Percentiles rank a stretch among this genome's conserved stretches.
phyloP scores from a whole-genome alignment of 2,888 invertebrate species.

The Miltochrista miniata region DNA sequence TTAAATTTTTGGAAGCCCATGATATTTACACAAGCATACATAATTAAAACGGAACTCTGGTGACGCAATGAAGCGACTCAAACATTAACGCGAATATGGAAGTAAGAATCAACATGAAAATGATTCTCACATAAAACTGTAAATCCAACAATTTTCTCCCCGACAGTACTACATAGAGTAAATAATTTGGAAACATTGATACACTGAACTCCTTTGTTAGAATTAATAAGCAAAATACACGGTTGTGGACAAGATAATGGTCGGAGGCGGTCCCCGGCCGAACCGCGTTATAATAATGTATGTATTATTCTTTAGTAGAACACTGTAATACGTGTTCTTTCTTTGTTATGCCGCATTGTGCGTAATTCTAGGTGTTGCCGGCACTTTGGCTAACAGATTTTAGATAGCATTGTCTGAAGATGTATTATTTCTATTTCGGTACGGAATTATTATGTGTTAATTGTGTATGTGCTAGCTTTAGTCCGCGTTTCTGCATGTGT shows the following conservation, averaged over 20 bases:
- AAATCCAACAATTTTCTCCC: not conserved
- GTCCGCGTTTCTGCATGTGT: no score
- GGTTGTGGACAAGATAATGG: slow-evolving; percentile 19
- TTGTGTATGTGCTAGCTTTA: not conserved
- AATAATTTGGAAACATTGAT: slow-evolving; percentile 60
- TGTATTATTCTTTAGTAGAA: slow-evolving; percentile 10
- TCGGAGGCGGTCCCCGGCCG: slow-evolving; percentile 10
- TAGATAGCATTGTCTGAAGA: not conserved
- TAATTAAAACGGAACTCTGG: no score
- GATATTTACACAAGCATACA: no score
- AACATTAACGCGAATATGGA: no score
- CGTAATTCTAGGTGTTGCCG: slow-evolving; percentile 28
- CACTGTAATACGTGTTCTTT: slow-evolving; percentile 14
- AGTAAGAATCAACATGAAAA: no score
- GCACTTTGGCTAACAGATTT: slow-evolving; percentile 15
- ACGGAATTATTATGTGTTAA: not conserved
- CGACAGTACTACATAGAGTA: slow-evolving; percentile 29
- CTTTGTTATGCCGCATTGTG: slow-evolving; percentile 24
- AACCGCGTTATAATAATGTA: slow-evolving; percentile 12
- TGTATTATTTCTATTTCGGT: not conserved
- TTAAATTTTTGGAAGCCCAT: no score
- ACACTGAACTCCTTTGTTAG: slow-evolving; percentile 39
- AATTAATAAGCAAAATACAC: slow-evolving; percentile 49
- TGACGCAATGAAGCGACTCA: no score
- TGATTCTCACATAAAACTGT: not conserved